Evolutionary conservation across 2,888 invertebrate genomes (phyloP).

Genomic region (Nyleta sp.): DNA sequence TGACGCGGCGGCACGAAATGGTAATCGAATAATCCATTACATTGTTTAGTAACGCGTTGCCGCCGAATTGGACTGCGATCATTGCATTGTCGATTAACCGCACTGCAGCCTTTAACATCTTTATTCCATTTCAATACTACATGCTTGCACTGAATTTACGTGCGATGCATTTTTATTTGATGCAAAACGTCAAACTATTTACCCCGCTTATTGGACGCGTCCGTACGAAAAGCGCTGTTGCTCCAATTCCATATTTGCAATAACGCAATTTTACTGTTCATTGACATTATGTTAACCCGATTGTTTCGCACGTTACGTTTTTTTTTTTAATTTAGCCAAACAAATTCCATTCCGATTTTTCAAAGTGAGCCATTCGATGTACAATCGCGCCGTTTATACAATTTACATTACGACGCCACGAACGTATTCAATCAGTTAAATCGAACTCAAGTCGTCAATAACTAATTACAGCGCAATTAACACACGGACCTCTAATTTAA

Average conservation of each 20-base stretch:
- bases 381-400: too few relatives aligned
- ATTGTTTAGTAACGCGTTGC: slow-evolving; percentile 51
- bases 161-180: slow-evolving; percentile 51
- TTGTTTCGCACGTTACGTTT: slow-evolving; percentile 4
- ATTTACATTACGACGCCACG: too few relatives aligned
- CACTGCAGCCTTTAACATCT: slow-evolving; percentile 49
- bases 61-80: slow-evolving; percentile 45
- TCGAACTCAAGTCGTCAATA: too few relatives aligned
- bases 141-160: slow-evolving; percentile 41
- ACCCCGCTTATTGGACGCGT: slow-evolving; percentile 34
- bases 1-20: slow-evolving; percentile 35
- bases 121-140: slow-evolving; percentile 52
- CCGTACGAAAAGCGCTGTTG: slow-evolving; percentile 6
- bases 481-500: too few relatives aligned
- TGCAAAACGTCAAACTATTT: slow-evolving; percentile 54
- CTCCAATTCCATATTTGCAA: slow-evolving; percentile 14
- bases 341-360: background rate
- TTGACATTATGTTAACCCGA: slow-evolving; percentile 1
- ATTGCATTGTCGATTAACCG: slow-evolving; percentile 53
- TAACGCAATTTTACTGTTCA: slow-evolving; percentile 12
- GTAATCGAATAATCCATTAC: slow-evolving; percentile 54
- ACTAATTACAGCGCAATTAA: too few relatives aligned
- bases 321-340: background rate
- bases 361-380: too few relatives aligned
- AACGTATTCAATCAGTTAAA: too few relatives aligned